phyloP scores from a whole-genome alignment of 2,797 vertebrate genomes.

The Paratrypauchen microcephalus region DNA sequence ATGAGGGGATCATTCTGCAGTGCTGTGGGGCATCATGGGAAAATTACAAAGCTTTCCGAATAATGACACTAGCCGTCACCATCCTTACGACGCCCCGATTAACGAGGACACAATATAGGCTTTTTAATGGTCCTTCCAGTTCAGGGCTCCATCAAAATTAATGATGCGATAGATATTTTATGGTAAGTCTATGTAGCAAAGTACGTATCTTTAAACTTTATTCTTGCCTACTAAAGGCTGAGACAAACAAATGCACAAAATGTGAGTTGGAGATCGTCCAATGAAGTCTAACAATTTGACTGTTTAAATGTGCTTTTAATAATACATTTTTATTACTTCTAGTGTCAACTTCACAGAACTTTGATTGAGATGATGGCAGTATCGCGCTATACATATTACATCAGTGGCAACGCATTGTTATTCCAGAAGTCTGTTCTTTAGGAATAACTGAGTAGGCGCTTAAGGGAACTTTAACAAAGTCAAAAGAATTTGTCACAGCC shows the following conservation, averaged over 20 bases:
- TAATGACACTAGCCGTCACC: slow-evolving; percentile 72
- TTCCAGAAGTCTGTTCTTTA: slow-evolving; percentile 38
- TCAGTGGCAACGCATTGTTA: slow-evolving; percentile 47
- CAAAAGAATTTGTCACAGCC: slow-evolving; percentile 30
- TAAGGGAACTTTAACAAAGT: slow-evolving; percentile 41
- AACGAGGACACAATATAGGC: slow-evolving; percentile 80
- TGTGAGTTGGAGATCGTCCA: slow-evolving; percentile 16
- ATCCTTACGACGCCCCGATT: slow-evolving; percentile 65
- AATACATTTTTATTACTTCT: slow-evolving; percentile 50
- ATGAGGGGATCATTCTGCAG: slow-evolving; percentile 62
- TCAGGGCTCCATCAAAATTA: slow-evolving; percentile 83
- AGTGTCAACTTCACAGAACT: slow-evolving; percentile 54
- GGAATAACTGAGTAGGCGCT: slow-evolving; percentile 42
- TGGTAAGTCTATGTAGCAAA: slow-evolving; percentile 75
- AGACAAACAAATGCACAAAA: slow-evolving; percentile 10
- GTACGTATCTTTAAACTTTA: slow-evolving; percentile 80
- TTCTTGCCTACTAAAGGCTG: slow-evolving; percentile 61
- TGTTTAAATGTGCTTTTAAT: slow-evolving; percentile 46
- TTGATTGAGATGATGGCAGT: slow-evolving; percentile 50
- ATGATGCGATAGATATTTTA: slow-evolving; percentile 83
- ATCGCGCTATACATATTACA: slow-evolving; percentile 61
- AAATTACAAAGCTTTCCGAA: slow-evolving; percentile 62
- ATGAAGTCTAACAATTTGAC: slow-evolving; percentile 42
- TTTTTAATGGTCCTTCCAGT: slow-evolving; percentile 74
- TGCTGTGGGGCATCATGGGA: slow-evolving; percentile 67